Evolutionary conservation across 2,113 vertebrate genomes (phyloP).

Genomic region (Equus przewalskii): DNA sequence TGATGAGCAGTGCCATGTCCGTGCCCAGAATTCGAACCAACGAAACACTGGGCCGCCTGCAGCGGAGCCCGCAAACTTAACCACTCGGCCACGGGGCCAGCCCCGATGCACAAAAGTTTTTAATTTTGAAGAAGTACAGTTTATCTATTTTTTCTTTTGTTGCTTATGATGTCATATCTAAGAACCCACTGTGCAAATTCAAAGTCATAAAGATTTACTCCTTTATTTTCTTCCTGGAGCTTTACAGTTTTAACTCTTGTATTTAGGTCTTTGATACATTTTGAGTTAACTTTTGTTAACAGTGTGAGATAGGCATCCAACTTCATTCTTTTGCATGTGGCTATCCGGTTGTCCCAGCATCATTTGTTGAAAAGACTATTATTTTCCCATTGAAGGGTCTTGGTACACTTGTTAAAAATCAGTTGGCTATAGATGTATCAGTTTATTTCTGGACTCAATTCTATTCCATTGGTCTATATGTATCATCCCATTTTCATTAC

Average conservation of each 20-base stretch:
- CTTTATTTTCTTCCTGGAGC: neutral
- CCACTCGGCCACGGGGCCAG: no score
- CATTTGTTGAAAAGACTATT: neutral
- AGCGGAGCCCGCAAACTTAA: no score
- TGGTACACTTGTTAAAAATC: neutral
- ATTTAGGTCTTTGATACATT: neutral
- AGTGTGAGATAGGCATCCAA: neutral
- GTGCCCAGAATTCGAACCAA: no score
- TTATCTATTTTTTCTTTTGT: neutral
- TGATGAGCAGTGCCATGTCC: no score
- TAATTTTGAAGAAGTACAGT: neutral
- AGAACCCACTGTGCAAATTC: neutral
- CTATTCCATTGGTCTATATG: neutral
- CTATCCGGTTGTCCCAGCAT: neutral
- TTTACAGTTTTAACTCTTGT: neutral
- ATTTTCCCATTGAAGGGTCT: neutral
- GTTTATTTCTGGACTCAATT: neutral
- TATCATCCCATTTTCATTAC: neutral
- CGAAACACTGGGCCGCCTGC: no score
- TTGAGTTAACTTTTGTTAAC: neutral
- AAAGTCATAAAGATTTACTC: neutral
- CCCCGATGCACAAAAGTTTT: neutral
- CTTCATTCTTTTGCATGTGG: neutral
- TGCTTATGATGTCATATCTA: neutral
- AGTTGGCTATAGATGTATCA: neutral